Conservation (phyloP, 1,140 invertebrate species). For the Bombus confusus region DNA sequence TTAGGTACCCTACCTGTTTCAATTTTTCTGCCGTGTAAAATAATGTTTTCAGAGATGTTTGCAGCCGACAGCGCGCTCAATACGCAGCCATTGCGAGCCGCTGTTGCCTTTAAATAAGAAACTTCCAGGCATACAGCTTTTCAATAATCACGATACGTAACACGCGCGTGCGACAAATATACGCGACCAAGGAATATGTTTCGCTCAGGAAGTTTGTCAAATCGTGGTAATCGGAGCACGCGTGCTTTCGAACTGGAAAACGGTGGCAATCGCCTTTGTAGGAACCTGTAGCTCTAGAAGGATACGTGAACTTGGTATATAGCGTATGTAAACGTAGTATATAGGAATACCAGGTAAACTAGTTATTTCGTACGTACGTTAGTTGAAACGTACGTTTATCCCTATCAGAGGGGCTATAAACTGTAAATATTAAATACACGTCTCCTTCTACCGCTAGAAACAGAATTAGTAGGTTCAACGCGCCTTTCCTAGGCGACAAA, state of each 20-base stretch:
- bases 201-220: fast-evolving
- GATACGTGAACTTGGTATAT: not conserved
- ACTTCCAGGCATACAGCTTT: not conserved
- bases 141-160: no score
- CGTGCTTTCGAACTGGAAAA: not conserved
- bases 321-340: no score
- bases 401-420: not conserved
- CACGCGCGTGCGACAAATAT: no score
- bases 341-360: not conserved
- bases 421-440: not conserved
- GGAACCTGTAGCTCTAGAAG: not conserved
- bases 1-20: not conserved
- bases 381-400: not conserved
- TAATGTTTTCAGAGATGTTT: not conserved
- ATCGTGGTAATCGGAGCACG: not conserved
- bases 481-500: no score
- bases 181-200: fast-evolving
- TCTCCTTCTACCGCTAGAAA: not conserved
- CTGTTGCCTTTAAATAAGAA: not conserved
- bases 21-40: not conserved
- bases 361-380: not conserved
- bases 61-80: no score
- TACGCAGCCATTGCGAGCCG: no score
- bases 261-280: not conserved
- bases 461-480: not conserved